Percentiles rank a stretch among this genome's conserved stretches.
These are phyloP conservation scores for Cheirogaleus medius DNA, from an alignment of 2,113 vertebrate species.

Conservation along the genomic window DNA sequence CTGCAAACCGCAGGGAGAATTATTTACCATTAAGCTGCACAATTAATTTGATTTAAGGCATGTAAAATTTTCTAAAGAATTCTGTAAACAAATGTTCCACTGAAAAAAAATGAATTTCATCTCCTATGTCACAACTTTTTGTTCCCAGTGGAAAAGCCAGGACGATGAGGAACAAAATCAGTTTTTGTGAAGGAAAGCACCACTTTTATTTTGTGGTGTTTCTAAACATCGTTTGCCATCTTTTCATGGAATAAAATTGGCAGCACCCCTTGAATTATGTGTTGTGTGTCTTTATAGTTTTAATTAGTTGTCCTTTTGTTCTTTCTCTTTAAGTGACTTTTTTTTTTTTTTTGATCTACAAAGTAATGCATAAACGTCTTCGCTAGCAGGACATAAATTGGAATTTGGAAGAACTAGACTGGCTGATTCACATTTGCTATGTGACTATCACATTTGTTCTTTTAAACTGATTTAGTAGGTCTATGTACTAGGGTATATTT, in stretches of 20 bases:
- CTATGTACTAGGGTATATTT: neutral
- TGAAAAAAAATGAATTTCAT: conserved; percentile 39
- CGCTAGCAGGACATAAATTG: neutral
- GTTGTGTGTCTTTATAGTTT: neutral
- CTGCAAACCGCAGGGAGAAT: neutral
- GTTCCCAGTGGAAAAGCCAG: neutral
- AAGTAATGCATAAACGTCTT: neutral
- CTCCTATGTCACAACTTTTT: conserved; percentile 5
- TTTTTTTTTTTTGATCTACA: neutral
- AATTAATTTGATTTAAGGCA: conserved; percentile 29
- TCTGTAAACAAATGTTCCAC: neutral
- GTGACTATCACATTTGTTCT: neutral
- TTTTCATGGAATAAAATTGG: neutral
- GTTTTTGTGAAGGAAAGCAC: neutral
- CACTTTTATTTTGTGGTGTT: neutral
- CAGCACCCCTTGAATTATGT: neutral
- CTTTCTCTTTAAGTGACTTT: neutral
- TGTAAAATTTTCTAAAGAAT: conserved; percentile 27
- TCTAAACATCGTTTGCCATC: neutral
- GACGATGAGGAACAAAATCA: neutral
- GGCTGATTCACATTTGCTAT: neutral
- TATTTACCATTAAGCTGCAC: neutral
- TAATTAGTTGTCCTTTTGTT: neutral
- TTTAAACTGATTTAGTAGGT: conserved; percentile 22
- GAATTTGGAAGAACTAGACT: neutral